A percentile compares a stretch with the other conserved stretches of the same genome.
phyloP scores from a whole-genome alignment of 1,140 invertebrate genomes.

The Zaprionus camerounensis region DNA sequence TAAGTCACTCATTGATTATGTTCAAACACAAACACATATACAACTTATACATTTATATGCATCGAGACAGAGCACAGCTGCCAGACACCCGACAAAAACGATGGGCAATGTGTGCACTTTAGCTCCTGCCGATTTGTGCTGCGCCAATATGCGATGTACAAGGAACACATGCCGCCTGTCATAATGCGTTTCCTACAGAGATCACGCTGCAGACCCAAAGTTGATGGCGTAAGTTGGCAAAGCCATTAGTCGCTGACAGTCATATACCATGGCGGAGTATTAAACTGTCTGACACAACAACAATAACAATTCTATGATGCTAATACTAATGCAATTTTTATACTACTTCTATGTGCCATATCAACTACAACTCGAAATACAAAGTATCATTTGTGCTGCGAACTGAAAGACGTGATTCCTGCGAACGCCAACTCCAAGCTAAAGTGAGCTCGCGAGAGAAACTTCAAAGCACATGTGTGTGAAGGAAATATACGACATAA shows the following conservation, averaged over 20 bases:
- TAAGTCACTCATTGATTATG: conserved; percentile 68
- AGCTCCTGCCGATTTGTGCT: conserved; percentile 67
- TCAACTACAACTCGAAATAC: conserved; percentile 49
- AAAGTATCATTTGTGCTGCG: conserved; percentile 78
- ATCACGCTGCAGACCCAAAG: conserved; percentile 70
- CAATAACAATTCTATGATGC: conserved; percentile 43
- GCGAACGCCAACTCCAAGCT: conserved; percentile 78
- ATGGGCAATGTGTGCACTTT: conserved; percentile 71
- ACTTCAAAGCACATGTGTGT: conserved; percentile 72
- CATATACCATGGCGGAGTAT: neutral
- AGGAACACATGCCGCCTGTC: conserved; percentile 70
- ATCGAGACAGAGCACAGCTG: conserved; percentile 54
- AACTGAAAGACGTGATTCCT: conserved; percentile 74
- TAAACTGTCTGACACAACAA: neutral
- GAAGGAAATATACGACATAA: conserved; percentile 14
- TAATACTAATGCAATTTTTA: conserved; percentile 69
- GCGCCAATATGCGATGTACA: conserved; percentile 73
- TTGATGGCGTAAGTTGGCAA: conserved; percentile 65
- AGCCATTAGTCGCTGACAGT: conserved; percentile 52
- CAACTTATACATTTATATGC: neutral
- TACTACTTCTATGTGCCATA: conserved; percentile 18
- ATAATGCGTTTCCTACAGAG: conserved; percentile 76
- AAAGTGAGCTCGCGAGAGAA: conserved; percentile 50
- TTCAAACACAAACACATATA: conserved; percentile 20
- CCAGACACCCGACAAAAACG: conserved; percentile 70